phyloP scores from a whole-genome alignment of 2,888 invertebrate genomes.

The Drosophila anomelani region DNA sequence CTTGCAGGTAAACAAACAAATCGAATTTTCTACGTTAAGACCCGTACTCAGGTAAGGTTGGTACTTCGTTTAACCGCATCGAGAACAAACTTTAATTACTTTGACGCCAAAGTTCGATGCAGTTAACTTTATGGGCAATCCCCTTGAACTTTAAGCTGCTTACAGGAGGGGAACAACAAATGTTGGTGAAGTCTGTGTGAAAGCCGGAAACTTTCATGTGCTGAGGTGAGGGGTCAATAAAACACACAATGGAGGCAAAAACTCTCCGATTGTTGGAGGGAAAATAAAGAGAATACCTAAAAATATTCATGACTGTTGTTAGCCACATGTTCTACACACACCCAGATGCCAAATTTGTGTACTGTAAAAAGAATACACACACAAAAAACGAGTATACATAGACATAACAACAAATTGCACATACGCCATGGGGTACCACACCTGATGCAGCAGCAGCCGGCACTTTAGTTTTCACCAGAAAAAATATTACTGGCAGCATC shows the following conservation, averaged over 20 bases:
- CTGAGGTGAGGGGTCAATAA: slow-evolving; percentile 40
- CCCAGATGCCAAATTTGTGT: slow-evolving; percentile 50
- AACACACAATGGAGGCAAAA: slow-evolving; percentile 43
- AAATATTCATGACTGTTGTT: slow-evolving; percentile 46
- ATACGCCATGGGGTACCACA: slow-evolving; percentile 31
- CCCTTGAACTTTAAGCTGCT: slow-evolving; percentile 62
- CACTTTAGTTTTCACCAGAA: slow-evolving; percentile 46
- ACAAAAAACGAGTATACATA: slow-evolving; percentile 10
- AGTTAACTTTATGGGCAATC: slow-evolving; percentile 58
- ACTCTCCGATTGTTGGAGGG: slow-evolving; percentile 15
- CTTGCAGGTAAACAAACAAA: slow-evolving; percentile 67
- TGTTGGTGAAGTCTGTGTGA: slow-evolving; percentile 13
- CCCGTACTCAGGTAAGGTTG: slow-evolving; percentile 40
- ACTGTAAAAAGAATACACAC: slow-evolving; percentile 11
- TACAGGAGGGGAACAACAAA: slow-evolving; percentile 41
- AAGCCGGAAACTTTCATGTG: slow-evolving; percentile 32
- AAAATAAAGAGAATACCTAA: slow-evolving; percentile 29
- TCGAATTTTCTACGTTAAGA: slow-evolving; percentile 3
- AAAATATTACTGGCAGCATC: slow-evolving; percentile 15
- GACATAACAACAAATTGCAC: slow-evolving; percentile 20
- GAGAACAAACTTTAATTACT: slow-evolving; percentile 69
- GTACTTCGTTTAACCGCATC: slow-evolving; percentile 43
- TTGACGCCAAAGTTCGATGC: slow-evolving; percentile 62
- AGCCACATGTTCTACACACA: slow-evolving; percentile 37
- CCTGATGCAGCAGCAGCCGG: not conserved